Conservation (phyloP, 2,888 invertebrate species). For the Enchytraeus crypticus region DNA sequence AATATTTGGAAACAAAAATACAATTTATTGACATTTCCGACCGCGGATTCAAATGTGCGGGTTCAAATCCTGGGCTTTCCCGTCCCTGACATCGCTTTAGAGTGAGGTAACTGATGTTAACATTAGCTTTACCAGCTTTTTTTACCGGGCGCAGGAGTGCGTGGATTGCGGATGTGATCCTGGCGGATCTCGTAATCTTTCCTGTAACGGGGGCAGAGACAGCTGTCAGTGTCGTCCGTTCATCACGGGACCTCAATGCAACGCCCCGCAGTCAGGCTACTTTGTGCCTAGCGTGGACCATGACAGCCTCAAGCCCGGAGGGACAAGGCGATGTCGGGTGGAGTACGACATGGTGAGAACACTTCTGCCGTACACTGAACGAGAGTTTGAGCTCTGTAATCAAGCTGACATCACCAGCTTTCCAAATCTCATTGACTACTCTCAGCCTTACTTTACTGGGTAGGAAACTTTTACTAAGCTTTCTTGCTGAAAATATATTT, state of each 20-base stretch:
- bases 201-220: conserved; percentile 19
- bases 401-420: background rate
- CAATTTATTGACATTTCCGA: too few relatives aligned
- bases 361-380: conserved; percentile 15
- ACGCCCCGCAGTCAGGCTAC: conserved; percentile 3
- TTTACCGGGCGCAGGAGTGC: conserved; percentile 17
- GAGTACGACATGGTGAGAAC: conserved; percentile 10
- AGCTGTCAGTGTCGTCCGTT: conserved; percentile 20
- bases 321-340: conserved; percentile 15
- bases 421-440: background rate
- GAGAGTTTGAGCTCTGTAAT: conserved; percentile 1
- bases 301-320: conserved; percentile 16
- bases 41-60: too few relatives aligned
- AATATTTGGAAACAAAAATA: too few relatives aligned
- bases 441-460: background rate
- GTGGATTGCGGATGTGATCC: conserved; percentile 22
- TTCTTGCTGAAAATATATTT: too few relatives aligned
- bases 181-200: conserved; percentile 15
- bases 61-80: too few relatives aligned
- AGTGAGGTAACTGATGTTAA: too few relatives aligned
- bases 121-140: too few relatives aligned
- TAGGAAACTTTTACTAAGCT: too few relatives aligned
- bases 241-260: conserved; percentile 17
- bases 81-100: too few relatives aligned
- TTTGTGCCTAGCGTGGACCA: conserved; percentile 19